Evolutionary conservation across 2,888 invertebrate genomes (phyloP).

Genomic region (Nomada ferruginata): DNA sequence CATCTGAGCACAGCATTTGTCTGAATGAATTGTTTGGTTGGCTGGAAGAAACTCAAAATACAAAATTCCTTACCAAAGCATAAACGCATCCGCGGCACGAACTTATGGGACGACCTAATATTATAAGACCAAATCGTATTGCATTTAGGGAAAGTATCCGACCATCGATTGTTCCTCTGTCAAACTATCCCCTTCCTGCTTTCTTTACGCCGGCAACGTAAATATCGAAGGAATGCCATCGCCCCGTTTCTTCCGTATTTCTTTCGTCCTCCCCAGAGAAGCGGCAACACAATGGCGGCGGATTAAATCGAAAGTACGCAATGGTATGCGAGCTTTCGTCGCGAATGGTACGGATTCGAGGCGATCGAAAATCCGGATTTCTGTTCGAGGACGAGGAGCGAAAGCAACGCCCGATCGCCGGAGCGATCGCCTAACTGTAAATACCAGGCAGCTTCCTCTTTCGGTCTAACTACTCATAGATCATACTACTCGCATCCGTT

Average conservation of each 20-base stretch:
- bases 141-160: constrained; percentile 13
- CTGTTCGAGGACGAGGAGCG: constrained; percentile 66
- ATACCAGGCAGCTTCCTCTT: constrained; percentile 66
- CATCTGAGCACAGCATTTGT: too few species aligned
- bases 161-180: background rate
- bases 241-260: background rate
- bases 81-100: too few species aligned
- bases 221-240: too few species aligned
- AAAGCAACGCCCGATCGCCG: constrained; percentile 71
- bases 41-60: too few species aligned
- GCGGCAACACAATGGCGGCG: too few species aligned
- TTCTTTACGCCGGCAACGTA: too few species aligned
- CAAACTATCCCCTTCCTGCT: background rate
- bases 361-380: constrained; percentile 65
- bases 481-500: constrained; percentile 55
- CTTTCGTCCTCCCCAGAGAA: background rate
- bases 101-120: too few species aligned
- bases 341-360: constrained; percentile 4
- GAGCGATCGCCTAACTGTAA: constrained; percentile 74
- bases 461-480: constrained; percentile 57
- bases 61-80: too few species aligned
- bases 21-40: too few species aligned
- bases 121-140: background rate
- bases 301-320: constrained; percentile 40
- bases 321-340: constrained; percentile 15